phyloP scores from a whole-genome alignment of 2,888 invertebrate genomes.

The Habroteleia sp. region DNA sequence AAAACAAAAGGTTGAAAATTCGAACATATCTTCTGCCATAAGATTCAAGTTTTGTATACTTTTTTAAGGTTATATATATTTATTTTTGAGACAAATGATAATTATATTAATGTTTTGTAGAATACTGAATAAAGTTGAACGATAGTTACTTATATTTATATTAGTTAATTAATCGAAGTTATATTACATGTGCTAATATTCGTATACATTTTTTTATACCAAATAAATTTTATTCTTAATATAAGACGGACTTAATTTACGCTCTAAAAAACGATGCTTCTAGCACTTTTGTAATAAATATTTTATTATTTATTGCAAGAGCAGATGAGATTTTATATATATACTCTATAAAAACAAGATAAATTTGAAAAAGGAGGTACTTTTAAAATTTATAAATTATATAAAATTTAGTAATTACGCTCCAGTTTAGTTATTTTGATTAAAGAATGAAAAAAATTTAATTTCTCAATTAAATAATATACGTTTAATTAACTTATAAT shows the following conservation, averaged over 20 bases:
- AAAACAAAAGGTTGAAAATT: conserved; percentile 30
- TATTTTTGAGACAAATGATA: conserved; percentile 41
- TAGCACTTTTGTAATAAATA: conserved; percentile 58
- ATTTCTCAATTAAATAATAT: no score
- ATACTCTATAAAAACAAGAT: no score
- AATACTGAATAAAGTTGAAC: conserved; percentile 26
- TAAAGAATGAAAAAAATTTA: no score
- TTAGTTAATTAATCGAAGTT: conserved; percentile 34
- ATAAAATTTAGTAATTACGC: no score
- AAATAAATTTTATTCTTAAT: conserved; percentile 52
- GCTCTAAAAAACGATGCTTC: conserved; percentile 7
- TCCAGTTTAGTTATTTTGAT: no score
- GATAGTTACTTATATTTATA: conserved; percentile 51
- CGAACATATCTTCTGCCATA: conserved; percentile 31
- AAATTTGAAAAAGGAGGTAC: no score
- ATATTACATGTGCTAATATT: conserved; percentile 46
- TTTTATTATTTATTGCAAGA: conserved; percentile 12
- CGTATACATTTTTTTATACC: conserved; percentile 65
- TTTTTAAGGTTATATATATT: conserved; percentile 30
- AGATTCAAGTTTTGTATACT: conserved; percentile 42
- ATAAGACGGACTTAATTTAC: conserved; percentile 28
- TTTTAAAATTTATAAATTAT: no score
- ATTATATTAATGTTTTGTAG: conserved; percentile 18
- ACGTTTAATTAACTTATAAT: no score
- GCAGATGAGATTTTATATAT: conserved; percentile 16